Percentiles rank a stretch among this genome's conserved stretches.
Conservation (phyloP, 2,888 invertebrate genomes). For the Tachina lurida region DNA sequence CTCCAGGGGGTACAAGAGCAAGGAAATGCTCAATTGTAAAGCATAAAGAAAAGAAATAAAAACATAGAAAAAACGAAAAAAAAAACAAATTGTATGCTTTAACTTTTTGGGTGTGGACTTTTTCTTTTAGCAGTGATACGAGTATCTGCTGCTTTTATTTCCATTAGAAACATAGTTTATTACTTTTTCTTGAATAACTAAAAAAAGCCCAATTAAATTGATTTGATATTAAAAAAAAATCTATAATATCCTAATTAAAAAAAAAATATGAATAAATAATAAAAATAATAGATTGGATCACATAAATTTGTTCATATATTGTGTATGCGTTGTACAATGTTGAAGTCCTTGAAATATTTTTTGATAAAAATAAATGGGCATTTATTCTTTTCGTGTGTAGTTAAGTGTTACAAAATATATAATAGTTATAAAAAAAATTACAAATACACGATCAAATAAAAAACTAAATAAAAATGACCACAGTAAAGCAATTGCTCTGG, state of each 20-base stretch:
- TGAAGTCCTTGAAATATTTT: conserved; percentile 67
- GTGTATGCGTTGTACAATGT: conserved; percentile 62
- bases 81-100: conserved; percentile 45
- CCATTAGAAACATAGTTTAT: conserved; percentile 1
- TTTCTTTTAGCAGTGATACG: conserved; percentile 43
- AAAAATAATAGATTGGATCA: neutral
- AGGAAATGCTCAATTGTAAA: conserved; percentile 49
- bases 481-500: too few species aligned
- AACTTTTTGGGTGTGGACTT: conserved; percentile 71
- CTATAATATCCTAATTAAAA: neutral
- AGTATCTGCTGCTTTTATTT: conserved; percentile 24
- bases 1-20: conserved; percentile 31
- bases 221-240: neutral
- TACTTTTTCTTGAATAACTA: neutral
- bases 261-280: conserved; percentile 8
- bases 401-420: conserved; percentile 40
- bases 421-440: conserved; percentile 30
- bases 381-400: conserved; percentile 8
- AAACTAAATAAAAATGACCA: neutral
- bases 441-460: neutral
- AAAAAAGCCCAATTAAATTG: neutral
- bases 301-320: conserved; percentile 53
- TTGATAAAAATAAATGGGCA: conserved; percentile 25
- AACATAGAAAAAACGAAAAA: conserved; percentile 13
- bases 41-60: conserved; percentile 28